Base-by-base conservation (phyloP, 2,888 invertebrate species). In the Gari tellinella region DNA sequence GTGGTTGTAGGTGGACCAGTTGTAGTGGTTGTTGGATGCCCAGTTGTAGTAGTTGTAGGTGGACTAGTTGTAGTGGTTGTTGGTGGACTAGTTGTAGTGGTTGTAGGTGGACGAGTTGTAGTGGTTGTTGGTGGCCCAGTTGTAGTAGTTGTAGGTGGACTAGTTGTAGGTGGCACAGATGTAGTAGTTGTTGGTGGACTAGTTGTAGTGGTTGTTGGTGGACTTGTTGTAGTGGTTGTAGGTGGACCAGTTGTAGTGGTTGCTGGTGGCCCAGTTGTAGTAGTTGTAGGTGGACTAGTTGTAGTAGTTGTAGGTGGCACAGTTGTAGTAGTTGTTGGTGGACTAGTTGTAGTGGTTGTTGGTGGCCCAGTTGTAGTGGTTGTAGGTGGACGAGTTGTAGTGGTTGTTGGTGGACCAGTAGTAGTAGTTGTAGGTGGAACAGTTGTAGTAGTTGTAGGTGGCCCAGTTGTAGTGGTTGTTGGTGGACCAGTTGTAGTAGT, bases 1-100 rank as follows among this genome's bases (percentile, higher is more conserved):
- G 55, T 55, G 38, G 55, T 55, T 21, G 40, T 15, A 19, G 55
- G 19, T 53, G 53, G 10, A 12, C 12, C 2, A n/a, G 53, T 53
- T 19, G 53, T 15, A 7, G 17, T 19, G 2, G 40, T 40, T 17
- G 37, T 7, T 14, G 31, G 12, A 51, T 1, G 4, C 31, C 31
- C 3, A 19, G 40, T 38, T 40, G 55, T 55, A n/a, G 55, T 38
- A 19, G 4, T 10, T 21, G 41, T 38, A 19, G 4, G 15, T 21
- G 41, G 12, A 31, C n/a, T n/a, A n/a, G 31, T 31, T 31, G 43
- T 41, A 12, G 56, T 56, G 1, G 56, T 41, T 21, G 14, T n/a
- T 23, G 56, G 21, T 56, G 56, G 17, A 43, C n/a, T n/a, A n/a
- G n/a, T n/a, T n/a, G 56, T 12, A 0, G 56, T 15, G 7, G 21